A percentile compares a stretch with the other conserved stretches of the same genome.
These are phyloP conservation scores for rabbit (Oryctolagus cuniculus) DNA, from an alignment of 2,113 vertebrate genomes.

Conservation along the genomic window DNA sequence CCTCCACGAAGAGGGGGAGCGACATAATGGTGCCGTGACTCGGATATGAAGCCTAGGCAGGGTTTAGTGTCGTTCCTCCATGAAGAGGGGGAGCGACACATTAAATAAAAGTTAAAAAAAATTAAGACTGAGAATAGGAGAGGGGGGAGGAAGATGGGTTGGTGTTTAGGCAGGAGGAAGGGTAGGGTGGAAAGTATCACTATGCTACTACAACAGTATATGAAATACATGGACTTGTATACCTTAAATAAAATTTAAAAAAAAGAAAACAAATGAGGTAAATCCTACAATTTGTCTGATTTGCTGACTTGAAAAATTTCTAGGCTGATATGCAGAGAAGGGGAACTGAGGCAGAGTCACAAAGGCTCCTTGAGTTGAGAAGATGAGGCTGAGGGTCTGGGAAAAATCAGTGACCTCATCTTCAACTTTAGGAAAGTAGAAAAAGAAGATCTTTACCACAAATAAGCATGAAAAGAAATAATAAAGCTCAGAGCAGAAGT, in stretches of 20 bases:
- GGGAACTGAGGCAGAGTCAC: slow-evolving; percentile 4
- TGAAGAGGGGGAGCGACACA: too few species aligned
- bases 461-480: not conserved
- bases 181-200: too few species aligned
- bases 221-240: too few species aligned
- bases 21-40: too few species aligned
- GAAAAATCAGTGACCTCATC: not conserved
- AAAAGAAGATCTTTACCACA: not conserved
- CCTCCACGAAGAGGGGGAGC: too few species aligned
- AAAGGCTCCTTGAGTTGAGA: not conserved
- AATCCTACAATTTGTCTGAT: not conserved
- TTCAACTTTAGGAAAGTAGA: not conserved
- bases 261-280: not conserved
- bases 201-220: too few species aligned
- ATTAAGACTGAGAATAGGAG: not conserved
- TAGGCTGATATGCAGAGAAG: not conserved
- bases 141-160: too few species aligned
- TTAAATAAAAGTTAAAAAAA: too few species aligned
- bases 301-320: slow-evolving; percentile 30
- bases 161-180: too few species aligned
- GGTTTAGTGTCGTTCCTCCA: too few species aligned
- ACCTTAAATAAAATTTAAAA: too few species aligned
- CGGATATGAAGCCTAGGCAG: too few species aligned
- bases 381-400: not conserved
- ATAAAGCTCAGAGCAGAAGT: not conserved